Conservation (phyloP, 2,797 vertebrate species). For the Takifugu rubripes region DNA sequence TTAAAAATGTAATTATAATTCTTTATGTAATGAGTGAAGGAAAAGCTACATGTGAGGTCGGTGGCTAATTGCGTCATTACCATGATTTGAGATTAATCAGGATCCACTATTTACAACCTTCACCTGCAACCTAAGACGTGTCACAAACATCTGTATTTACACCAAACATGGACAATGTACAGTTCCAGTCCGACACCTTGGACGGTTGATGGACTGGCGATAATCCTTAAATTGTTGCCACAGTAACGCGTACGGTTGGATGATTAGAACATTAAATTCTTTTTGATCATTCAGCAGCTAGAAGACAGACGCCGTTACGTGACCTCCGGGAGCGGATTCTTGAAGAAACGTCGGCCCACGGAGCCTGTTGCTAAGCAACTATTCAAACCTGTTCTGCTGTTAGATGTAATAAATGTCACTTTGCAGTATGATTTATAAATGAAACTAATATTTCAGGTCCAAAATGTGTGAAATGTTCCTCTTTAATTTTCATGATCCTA, state of each 20-base stretch:
- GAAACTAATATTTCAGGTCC: no score
- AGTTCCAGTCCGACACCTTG: slow-evolving; percentile 13
- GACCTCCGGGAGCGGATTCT: slow-evolving; percentile 2
- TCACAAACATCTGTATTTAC: slow-evolving; percentile 52
- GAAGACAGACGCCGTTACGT: slow-evolving; percentile 14
- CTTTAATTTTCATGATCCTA: no score
- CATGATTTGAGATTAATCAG: no score
- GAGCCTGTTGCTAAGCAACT: slow-evolving; percentile 37
- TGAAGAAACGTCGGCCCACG: neutral
- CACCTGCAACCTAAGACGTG: slow-evolving; percentile 36
- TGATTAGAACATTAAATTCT: slow-evolving; percentile 6
- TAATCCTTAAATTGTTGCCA: slow-evolving; percentile 37
- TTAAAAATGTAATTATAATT: no score
- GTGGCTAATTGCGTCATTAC: no score
- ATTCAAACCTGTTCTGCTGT: slow-evolving; percentile 21
- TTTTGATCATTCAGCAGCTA: slow-evolving; percentile 11
- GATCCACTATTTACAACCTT: no score
- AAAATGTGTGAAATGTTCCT: no score
- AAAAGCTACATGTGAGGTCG: no score
- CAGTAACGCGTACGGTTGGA: slow-evolving; percentile 16
- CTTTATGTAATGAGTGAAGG: no score
- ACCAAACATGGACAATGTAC: slow-evolving; percentile 29
- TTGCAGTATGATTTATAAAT: slow-evolving; percentile 6
- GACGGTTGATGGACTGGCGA: slow-evolving; percentile 1
- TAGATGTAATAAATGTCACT: slow-evolving; percentile 15